Evolutionary conservation across 2,797 vertebrate genomes (phyloP).

Genomic region (Hippocampus kuda): DNA sequence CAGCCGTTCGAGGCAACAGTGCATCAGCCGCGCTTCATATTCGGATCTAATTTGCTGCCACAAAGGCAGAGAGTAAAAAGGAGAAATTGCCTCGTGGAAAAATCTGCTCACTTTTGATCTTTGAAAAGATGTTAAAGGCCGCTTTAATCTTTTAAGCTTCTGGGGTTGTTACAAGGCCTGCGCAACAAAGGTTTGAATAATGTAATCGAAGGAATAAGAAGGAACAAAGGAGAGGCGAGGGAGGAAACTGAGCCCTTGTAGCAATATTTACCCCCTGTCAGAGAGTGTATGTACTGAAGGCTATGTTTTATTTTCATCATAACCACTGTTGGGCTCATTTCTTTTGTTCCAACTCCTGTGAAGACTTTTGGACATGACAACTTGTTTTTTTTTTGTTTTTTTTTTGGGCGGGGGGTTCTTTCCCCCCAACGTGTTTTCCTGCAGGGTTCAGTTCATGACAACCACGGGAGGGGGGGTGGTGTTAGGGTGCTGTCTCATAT

Average conservation of each 20-base stretch:
- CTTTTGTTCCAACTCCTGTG: too few species aligned
- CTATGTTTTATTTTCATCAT: background rate
- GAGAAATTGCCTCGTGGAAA: slow-evolving; percentile 13
- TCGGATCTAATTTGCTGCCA: slow-evolving; percentile 59
- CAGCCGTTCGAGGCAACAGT: slow-evolving; percentile 32
- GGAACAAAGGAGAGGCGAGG: background rate
- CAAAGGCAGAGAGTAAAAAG: slow-evolving; percentile 12
- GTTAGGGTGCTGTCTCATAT: too few species aligned
- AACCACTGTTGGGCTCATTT: too few species aligned
- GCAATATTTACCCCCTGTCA: background rate
- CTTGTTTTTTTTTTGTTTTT: too few species aligned
- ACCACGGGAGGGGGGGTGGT: too few species aligned
- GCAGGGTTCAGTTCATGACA: too few species aligned
- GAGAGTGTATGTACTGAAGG: background rate
- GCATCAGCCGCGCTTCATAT: slow-evolving; percentile 59
- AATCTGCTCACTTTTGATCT: background rate
- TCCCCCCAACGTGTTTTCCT: too few species aligned
- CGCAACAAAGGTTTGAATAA: slow-evolving; percentile 47
- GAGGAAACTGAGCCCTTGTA: background rate
- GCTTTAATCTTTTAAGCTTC: slow-evolving; percentile 77
- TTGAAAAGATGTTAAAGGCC: slow-evolving; percentile 60
- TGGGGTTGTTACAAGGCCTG: slow-evolving; percentile 36
- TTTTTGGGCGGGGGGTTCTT: too few species aligned
- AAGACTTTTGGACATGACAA: too few species aligned
- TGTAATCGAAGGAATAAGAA: slow-evolving; percentile 34